phyloP scores from a whole-genome alignment of 2,797 vertebrate genomes.

The Chelidonichthys spinosus region DNA sequence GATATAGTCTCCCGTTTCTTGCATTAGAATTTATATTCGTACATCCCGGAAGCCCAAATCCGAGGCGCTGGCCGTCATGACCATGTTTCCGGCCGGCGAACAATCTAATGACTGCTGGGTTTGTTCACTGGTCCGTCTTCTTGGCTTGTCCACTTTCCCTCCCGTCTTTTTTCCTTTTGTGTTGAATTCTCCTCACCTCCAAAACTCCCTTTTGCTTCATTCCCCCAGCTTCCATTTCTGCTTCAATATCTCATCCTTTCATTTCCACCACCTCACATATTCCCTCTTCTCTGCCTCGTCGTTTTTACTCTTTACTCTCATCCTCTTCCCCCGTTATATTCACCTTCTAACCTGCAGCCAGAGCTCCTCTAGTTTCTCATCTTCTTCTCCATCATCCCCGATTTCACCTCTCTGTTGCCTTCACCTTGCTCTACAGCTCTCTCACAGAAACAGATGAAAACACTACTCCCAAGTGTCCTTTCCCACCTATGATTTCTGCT shows the following conservation, averaged over 20 bases:
- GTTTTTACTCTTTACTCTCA: neutral
- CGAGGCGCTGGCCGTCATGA: slow-evolving; percentile 27
- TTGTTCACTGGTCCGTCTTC: slow-evolving; percentile 32
- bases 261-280: neutral
- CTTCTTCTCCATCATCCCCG: slow-evolving; percentile 1
- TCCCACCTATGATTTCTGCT: slow-evolving; percentile 59
- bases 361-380: neutral
- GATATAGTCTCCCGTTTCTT: slow-evolving; percentile 38
- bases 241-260: slow-evolving; percentile 10
- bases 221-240: slow-evolving; percentile 1
- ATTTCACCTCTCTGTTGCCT: slow-evolving; percentile 25
- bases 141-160: neutral
- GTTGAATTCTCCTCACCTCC: neutral
- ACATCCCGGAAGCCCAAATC: slow-evolving; percentile 39
- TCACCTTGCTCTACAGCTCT: slow-evolving; percentile 39
- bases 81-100: slow-evolving; percentile 16
- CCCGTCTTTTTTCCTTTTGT: neutral
- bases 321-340: neutral
- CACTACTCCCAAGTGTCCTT: slow-evolving; percentile 54
- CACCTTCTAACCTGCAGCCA: neutral
- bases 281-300: neutral
- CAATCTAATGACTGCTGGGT: slow-evolving; percentile 38
- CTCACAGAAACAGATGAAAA: slow-evolving; percentile 47
- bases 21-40: slow-evolving; percentile 73
- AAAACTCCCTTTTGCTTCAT: neutral